Percentiles rank a stretch among this genome's conserved stretches.
phyloP scores from a whole-genome alignment of 1,140 invertebrate genomes.

The Asbolus verrucosus region DNA sequence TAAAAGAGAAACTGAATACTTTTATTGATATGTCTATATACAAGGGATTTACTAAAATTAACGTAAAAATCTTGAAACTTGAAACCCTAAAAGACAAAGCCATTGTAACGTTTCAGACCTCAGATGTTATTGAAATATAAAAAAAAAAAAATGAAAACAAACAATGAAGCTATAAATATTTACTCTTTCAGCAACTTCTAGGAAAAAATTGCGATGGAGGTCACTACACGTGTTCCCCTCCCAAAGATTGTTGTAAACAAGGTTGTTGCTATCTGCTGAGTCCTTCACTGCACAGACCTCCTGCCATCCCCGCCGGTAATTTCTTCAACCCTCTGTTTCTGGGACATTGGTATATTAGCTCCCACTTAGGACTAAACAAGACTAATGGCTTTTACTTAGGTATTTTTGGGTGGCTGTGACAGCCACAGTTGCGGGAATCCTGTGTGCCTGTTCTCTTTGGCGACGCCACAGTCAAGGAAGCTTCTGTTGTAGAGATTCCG shows the following conservation, averaged over 20 bases:
- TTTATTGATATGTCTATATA: no score
- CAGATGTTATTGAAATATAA: no score
- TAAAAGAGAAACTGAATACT: no score
- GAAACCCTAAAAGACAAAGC: not conserved
- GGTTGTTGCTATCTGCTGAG: slow-evolving; percentile 76
- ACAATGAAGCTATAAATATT: not conserved
- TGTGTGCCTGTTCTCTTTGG: slow-evolving; percentile 77
- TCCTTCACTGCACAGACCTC: slow-evolving; percentile 67
- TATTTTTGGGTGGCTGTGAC: slow-evolving; percentile 72
- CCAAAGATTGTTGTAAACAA: slow-evolving; percentile 78
- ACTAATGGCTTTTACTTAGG: slow-evolving; percentile 59
- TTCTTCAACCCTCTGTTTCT: slow-evolving; percentile 68
- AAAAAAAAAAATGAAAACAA: not conserved
- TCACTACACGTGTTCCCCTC: slow-evolving; percentile 71
- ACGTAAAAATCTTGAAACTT: not conserved
- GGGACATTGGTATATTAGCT: slow-evolving; percentile 61
- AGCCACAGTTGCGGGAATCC: slow-evolving; percentile 70
- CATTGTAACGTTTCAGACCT: no score
- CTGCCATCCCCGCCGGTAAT: slow-evolving; percentile 65
- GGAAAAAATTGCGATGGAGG: slow-evolving; percentile 69
- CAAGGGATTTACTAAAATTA: no score
- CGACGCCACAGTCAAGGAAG: slow-evolving; percentile 68
- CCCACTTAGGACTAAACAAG: not conserved
- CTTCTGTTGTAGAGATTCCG: slow-evolving; percentile 63
- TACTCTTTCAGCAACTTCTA: slow-evolving; percentile 53